phyloP scores from a whole-genome alignment of 2,113 vertebrate genomes.

The Smithornis capensis region DNA sequence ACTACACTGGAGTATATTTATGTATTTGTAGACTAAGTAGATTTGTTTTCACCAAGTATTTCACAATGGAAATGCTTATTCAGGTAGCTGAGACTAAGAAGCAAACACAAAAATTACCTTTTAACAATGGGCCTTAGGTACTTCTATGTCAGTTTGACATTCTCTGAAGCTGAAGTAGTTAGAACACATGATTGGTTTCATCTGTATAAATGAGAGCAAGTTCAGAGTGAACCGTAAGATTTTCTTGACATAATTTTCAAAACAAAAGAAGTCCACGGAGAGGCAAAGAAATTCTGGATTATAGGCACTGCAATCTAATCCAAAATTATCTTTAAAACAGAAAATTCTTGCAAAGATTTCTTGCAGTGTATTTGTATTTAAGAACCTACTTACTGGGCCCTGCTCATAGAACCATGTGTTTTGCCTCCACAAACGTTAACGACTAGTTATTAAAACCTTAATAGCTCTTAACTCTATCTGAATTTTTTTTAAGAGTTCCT shows the following conservation, averaged over 20 bases:
- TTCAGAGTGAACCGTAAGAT: fast-evolving
- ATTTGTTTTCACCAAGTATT: neutral
- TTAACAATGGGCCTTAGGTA: fast-evolving
- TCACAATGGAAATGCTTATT: neutral
- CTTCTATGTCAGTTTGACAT: neutral
- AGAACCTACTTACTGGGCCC: neutral
- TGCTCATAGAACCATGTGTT: neutral
- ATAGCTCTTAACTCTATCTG: fast-evolving
- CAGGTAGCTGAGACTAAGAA: neutral
- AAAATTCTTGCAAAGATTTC: neutral
- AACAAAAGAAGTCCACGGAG: neutral
- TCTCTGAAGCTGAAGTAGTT: fast-evolving
- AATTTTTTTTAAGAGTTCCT: fast-evolving
- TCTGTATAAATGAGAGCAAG: fast-evolving
- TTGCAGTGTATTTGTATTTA: fast-evolving
- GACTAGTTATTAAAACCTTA: neutral
- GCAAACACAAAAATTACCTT: neutral
- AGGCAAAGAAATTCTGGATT: neutral
- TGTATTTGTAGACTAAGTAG: neutral
- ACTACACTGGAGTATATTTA: neutral
- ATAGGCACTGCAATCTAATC: fast-evolving
- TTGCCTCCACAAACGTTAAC: neutral
- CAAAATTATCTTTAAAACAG: neutral
- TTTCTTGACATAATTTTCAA: neutral
- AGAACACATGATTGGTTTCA: neutral